Conservation (phyloP, 2,888 invertebrate genomes). For the Helleia helle region DNA sequence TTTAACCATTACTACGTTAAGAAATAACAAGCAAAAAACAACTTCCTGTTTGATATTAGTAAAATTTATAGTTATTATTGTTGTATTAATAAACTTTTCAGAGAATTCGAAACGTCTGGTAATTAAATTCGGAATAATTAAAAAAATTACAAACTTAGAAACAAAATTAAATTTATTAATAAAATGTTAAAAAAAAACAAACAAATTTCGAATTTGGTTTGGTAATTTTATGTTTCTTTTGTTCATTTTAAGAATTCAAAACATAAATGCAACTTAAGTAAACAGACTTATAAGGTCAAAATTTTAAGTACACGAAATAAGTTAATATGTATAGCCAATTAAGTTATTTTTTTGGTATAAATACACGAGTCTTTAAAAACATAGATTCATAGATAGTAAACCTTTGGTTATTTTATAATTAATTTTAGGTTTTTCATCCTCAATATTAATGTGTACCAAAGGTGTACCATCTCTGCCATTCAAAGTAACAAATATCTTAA, state of each 20-base stretch:
- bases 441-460: neutral
- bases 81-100: too few species aligned
- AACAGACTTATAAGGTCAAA: neutral
- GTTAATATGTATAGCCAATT: neutral
- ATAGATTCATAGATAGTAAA: neutral
- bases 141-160: constrained; percentile 1
- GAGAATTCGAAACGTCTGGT: neutral
- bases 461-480: neutral
- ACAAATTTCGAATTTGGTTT: neutral
- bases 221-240: neutral
- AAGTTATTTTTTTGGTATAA: neutral
- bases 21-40: too few species aligned
- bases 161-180: constrained; percentile 2
- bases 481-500: neutral
- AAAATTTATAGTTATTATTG: neutral
- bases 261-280: neutral
- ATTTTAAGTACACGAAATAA: constrained; percentile 4
- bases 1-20: too few species aligned
- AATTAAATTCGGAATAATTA: neutral
- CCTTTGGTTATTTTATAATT: neutral
- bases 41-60: too few species aligned
- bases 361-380: neutral
- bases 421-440: neutral
- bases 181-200: constrained; percentile 1
- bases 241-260: neutral